A percentile compares a stretch with the other conserved stretches of the same genome.
Conservation (phyloP, 2,113 vertebrate species). For the Labeo catla region DNA sequence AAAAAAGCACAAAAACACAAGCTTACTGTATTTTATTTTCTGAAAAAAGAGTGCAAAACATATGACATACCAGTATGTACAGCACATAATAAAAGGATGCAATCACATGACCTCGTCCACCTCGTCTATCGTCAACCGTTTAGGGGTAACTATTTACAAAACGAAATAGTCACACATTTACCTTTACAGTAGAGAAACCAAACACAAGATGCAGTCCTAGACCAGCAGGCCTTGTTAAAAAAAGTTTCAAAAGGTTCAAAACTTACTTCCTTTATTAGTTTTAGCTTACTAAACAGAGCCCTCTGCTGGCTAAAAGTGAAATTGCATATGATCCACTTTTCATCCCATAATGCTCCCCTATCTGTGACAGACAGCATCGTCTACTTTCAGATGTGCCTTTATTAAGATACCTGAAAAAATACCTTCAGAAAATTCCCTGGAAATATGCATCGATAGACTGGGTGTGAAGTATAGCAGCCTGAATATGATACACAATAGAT, state of each 20-base stretch:
- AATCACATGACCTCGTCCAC: constrained; percentile 60
- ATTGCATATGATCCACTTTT: constrained; percentile 48
- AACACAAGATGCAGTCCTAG: constrained; percentile 65
- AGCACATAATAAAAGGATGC: constrained; percentile 72
- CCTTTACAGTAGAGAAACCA: constrained; percentile 56
- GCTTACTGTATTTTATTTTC: constrained; percentile 72
- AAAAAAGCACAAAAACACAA: constrained; percentile 61
- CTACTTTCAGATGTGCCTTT: constrained; percentile 44
- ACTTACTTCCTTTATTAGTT: constrained; percentile 14
- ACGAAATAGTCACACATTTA: constrained; percentile 51
- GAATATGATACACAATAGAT: constrained; percentile 11
- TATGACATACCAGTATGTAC: constrained; percentile 74
- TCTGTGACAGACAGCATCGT: constrained; percentile 18
- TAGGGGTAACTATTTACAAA: constrained; percentile 63
- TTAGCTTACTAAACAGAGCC: constrained; percentile 53
- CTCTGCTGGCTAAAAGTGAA: constrained; percentile 50
- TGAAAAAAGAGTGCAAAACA: constrained; percentile 70
- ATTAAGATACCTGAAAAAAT: constrained; percentile 54
- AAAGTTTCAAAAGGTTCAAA: constrained; percentile 32
- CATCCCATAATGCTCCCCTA: not conserved
- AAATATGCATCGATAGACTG: constrained; percentile 29
- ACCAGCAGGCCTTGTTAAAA: constrained; percentile 61
- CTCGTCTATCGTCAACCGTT: constrained; percentile 58
- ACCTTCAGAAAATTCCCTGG: constrained; percentile 43
- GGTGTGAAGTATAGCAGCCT: constrained; percentile 31